Evolutionary conservation across 2,888 invertebrate genomes (phyloP).

Genomic region (Onchidella celtica): DNA sequence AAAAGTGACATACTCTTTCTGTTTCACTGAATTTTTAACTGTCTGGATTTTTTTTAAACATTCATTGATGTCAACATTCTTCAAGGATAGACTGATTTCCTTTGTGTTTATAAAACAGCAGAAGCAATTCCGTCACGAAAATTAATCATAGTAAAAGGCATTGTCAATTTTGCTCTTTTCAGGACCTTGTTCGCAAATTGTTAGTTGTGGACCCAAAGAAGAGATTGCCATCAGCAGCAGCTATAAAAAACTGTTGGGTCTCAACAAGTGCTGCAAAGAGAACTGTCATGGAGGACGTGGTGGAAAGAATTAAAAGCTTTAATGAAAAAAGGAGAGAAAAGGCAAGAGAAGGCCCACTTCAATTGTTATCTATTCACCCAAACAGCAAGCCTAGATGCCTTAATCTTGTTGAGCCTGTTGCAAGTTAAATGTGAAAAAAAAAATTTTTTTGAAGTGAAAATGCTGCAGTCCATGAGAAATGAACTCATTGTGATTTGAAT

Average conservation of each 20-base stretch:
- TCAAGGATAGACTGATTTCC: too few relatives aligned
- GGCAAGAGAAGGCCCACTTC: not conserved
- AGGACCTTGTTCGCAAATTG: conserved; percentile 42
- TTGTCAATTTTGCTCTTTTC: conserved; percentile 6
- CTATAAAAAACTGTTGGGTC: conserved; percentile 35
- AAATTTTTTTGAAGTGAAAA: too few relatives aligned
- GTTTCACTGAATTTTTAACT: too few relatives aligned
- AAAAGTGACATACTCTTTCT: too few relatives aligned
- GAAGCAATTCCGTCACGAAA: too few relatives aligned
- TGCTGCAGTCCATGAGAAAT: too few relatives aligned
- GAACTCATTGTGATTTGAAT: too few relatives aligned
- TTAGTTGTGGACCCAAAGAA: conserved; percentile 19
- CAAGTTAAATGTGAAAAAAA: not conserved
- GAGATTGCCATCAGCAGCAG: conserved; percentile 23
- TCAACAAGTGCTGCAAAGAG: not conserved
- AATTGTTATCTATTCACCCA: conserved; percentile 17
- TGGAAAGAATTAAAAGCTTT: conserved; percentile 30
- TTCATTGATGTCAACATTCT: too few relatives aligned
- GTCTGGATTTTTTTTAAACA: too few relatives aligned
- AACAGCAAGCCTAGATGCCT: conserved; percentile 28
- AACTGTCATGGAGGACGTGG: not conserved
- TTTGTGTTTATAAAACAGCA: too few relatives aligned
- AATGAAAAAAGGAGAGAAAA: conserved; percentile 31
- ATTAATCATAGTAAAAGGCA: too few relatives aligned
- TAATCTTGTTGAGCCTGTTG: not conserved